Percentiles rank a stretch among this genome's conserved stretches.
Evolutionary conservation across 1,140 invertebrate genomes (phyloP).

Genomic region (Drosophila insularis): DNA sequence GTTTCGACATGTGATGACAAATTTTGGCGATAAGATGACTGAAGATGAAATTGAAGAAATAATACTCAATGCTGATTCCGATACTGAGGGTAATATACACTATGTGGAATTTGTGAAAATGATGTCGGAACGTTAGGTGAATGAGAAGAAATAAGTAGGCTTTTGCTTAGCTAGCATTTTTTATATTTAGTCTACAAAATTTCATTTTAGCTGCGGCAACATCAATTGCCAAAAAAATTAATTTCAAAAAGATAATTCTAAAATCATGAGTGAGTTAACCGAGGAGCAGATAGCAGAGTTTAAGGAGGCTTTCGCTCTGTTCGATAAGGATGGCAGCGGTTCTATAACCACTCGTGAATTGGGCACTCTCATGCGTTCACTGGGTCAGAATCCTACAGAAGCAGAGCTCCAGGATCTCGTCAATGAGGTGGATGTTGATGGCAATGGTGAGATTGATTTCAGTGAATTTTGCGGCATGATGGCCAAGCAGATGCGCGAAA

Average conservation of each 20-base stretch:
- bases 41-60: conserved; percentile 62
- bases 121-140: conserved; percentile 31
- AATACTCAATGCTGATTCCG: conserved; percentile 52
- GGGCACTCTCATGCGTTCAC: conserved; percentile 92
- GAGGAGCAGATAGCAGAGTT: conserved; percentile 71
- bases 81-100: conserved; percentile 57
- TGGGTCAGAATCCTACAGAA: conserved; percentile 64
- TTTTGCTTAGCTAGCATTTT: not conserved
- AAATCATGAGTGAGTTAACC: conserved; percentile 33
- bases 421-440: conserved; percentile 44
- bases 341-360: conserved; percentile 95
- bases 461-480: conserved; percentile 54
- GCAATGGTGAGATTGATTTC: conserved; percentile 50
- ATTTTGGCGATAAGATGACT: conserved; percentile 40
- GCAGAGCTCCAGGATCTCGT: conserved; percentile 54
- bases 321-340: conserved; percentile 97
- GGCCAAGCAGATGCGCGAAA: conserved; percentile 44
- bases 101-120: conserved; percentile 56
- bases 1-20: conserved; percentile 51
- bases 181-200: not conserved
- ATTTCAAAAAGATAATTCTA: not conserved
- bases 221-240: conserved; percentile 9
- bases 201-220: not conserved
- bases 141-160: conserved; percentile 6
- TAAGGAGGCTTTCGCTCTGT: conserved; percentile 86